Percentiles rank a stretch among this genome's conserved stretches.
These are phyloP conservation scores for Eupithecia subumbrata DNA, from an alignment of 2,888 invertebrate species.

Conservation along the genomic window DNA sequence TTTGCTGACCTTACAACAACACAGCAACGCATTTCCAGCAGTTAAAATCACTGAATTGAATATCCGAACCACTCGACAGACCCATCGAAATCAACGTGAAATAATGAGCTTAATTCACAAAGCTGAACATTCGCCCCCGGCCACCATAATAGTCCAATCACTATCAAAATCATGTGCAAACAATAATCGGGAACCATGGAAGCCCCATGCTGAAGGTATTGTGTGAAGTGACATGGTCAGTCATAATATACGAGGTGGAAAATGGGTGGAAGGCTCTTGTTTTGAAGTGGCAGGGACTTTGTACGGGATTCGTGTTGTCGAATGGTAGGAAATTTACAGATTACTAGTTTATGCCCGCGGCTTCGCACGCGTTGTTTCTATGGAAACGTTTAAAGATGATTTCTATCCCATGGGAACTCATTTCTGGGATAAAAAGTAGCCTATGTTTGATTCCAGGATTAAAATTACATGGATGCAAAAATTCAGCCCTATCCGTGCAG, in stretches of 20 bases:
- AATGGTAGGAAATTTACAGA: not conserved
- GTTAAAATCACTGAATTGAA: constrained; percentile 13
- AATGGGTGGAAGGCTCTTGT: constrained; percentile 3
- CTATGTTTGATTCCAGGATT: too few species aligned
- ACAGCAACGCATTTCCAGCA: not conserved
- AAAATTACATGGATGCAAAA: too few species aligned
- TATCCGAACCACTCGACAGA: constrained; percentile 17
- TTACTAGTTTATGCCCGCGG: too few species aligned
- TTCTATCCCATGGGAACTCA: too few species aligned
- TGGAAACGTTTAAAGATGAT: too few species aligned
- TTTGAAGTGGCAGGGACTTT: not conserved
- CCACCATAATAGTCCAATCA: constrained; percentile 37
- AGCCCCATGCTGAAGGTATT: constrained; percentile 27
- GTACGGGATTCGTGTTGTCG: not conserved
- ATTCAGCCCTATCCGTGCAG: too few species aligned
- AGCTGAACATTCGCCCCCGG: constrained; percentile 25
- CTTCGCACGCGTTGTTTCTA: too few species aligned
- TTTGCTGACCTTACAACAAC: not conserved
- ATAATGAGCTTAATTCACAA: constrained; percentile 33
- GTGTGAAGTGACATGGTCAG: constrained; percentile 35
- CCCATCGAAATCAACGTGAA: constrained; percentile 21
- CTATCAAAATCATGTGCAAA: constrained; percentile 46
- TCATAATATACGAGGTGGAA: constrained; percentile 21
- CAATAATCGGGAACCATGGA: constrained; percentile 41
- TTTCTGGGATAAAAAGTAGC: too few species aligned